Evolutionary conservation across 2,888 invertebrate species (phyloP).

Genomic region (Reticulitermes lucifugus): DNA sequence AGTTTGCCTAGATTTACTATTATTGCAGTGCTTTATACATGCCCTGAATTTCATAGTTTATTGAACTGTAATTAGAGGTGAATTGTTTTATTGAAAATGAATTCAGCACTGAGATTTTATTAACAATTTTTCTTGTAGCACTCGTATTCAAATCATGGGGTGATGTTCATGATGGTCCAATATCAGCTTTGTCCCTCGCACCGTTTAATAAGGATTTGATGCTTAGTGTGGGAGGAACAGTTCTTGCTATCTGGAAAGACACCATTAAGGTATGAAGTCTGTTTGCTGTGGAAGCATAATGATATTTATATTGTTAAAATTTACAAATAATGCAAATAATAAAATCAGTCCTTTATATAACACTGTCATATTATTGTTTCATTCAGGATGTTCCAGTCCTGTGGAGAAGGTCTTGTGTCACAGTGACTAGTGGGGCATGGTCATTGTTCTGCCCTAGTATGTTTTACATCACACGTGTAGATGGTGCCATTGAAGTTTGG

Average conservation of each 20-base stretch:
- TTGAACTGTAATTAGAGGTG: neutral
- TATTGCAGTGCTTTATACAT: too few relatives aligned
- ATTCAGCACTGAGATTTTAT: too few relatives aligned
- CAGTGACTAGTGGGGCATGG: slow-evolving; percentile 47
- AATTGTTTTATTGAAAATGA: neutral
- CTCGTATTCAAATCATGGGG: slow-evolving; percentile 53
- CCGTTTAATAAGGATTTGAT: slow-evolving; percentile 72
- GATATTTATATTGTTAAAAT: too few relatives aligned
- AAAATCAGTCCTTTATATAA: too few relatives aligned
- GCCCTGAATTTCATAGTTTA: too few relatives aligned
- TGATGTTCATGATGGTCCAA: slow-evolving; percentile 78
- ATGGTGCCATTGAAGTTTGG: slow-evolving; percentile 86
- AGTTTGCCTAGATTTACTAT: too few relatives aligned
- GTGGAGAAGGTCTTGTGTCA: neutral
- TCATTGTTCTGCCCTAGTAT: slow-evolving; percentile 70
- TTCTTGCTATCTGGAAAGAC: slow-evolving; percentile 81
- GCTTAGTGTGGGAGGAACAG: slow-evolving; percentile 79
- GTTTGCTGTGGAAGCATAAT: slow-evolving; percentile 52
- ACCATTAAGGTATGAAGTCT: slow-evolving; percentile 65
- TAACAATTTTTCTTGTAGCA: neutral
- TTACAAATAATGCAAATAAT: too few relatives aligned
- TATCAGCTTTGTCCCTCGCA: slow-evolving; percentile 72
- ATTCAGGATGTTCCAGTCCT: slow-evolving; percentile 1
- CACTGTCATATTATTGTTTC: neutral
- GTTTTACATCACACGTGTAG: slow-evolving; percentile 76